phyloP scores from a whole-genome alignment of 1,140 invertebrate genomes.

The Pseudomyrmex concolor region DNA sequence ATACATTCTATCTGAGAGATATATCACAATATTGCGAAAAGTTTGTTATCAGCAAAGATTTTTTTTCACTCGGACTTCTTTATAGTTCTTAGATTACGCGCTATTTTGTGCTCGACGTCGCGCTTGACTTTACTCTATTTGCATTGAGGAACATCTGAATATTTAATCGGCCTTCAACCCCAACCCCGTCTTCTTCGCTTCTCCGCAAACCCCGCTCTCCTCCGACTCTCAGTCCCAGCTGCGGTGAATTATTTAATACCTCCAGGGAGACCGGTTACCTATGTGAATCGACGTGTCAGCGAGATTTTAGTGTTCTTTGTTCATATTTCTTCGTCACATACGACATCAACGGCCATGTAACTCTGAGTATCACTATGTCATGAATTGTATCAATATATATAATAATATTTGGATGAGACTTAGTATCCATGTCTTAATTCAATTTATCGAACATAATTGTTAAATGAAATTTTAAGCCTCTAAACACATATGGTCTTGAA shows the following conservation, averaged over 20 bases:
- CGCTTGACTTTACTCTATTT: slow-evolving; percentile 78
- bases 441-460: not conserved
- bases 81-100: slow-evolving; percentile 49
- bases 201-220: slow-evolving; percentile 73
- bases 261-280: slow-evolving; percentile 80
- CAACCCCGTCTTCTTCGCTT: slow-evolving; percentile 73
- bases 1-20: not conserved
- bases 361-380: not conserved
- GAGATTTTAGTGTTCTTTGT: slow-evolving; percentile 74
- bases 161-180: slow-evolving; percentile 84
- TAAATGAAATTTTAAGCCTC: no score
- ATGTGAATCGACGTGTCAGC: slow-evolving; percentile 71
- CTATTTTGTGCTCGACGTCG: slow-evolving; percentile 37
- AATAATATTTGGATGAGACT: not conserved
- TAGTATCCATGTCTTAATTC: not conserved
- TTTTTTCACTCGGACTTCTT: not conserved
- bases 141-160: slow-evolving; percentile 83
- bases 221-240: slow-evolving; percentile 80
- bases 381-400: slow-evolving; percentile 14
- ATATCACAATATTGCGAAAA: not conserved
- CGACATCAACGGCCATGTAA: slow-evolving; percentile 38
- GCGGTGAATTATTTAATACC: slow-evolving; percentile 84
- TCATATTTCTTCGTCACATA: slow-evolving; percentile 44
- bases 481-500: not conserved
- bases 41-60: not conserved